Evolutionary conservation across 30 jellyfish, hydroid and myxozoan genomes (phyloP).

Genomic region (Turritopsis rubra): DNA sequence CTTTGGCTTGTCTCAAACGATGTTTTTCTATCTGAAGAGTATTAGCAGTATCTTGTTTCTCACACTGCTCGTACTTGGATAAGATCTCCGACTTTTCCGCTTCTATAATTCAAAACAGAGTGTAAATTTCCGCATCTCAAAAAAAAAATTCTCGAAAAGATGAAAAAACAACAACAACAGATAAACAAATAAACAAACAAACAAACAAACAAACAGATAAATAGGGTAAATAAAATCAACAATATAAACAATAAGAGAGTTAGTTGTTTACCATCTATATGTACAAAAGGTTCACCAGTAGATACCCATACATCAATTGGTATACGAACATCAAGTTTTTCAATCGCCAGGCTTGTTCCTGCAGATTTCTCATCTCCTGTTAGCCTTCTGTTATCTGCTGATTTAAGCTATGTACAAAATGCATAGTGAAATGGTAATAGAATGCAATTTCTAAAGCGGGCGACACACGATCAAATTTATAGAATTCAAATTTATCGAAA

Average conservation of each 20-base stretch:
- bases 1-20: constrained; percentile 70
- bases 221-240: not conserved
- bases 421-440: not conserved
- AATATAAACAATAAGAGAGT: not conserved
- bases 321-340: constrained; percentile 59
- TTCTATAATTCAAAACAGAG: constrained; percentile 33
- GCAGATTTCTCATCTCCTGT: not conserved
- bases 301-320: constrained; percentile 95
- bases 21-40: constrained; percentile 68
- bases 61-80: constrained; percentile 38
- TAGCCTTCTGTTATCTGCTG: not conserved
- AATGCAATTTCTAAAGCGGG: no score
- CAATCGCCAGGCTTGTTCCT: constrained; percentile 16
- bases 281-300: constrained; percentile 61
- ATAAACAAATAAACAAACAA: not conserved
- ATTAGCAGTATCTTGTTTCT: constrained; percentile 33
- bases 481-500: no score
- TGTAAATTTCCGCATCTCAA: not conserved
- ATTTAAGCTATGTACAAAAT: not conserved
- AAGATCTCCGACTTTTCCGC: constrained; percentile 43
- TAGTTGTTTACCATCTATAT: constrained; percentile 40
- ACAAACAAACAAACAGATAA: not conserved
- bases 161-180: not conserved
- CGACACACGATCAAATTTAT: no score
- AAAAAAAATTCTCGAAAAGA: not conserved